These are phyloP conservation scores for Nylanderia fulva DNA, from an alignment of 1,140 invertebrate genomes.

Conservation along the genomic window DNA sequence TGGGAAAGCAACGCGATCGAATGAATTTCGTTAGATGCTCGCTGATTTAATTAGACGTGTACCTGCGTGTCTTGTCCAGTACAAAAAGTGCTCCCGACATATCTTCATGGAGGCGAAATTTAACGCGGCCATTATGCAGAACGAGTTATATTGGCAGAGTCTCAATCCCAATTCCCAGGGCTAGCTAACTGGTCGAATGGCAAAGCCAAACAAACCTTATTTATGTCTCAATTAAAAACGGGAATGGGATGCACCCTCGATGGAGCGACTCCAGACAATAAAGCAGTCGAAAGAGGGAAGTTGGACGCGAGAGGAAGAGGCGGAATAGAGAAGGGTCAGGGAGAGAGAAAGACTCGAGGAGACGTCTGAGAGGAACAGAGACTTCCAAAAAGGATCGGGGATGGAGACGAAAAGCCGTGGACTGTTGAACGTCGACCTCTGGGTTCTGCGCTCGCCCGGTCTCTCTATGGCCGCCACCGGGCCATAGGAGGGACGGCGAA, in stretches of 20 bases:
- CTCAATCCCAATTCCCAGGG: conserved; percentile 85
- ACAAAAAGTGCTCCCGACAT: conserved; percentile 22
- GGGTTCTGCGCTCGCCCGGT: conserved; percentile 80
- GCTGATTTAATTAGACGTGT: conserved; percentile 47
- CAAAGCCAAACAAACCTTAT: conserved; percentile 87
- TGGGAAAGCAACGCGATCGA: neutral
- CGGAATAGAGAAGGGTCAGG: conserved; percentile 44
- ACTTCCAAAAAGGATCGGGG: conserved; percentile 70
- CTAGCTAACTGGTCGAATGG: conserved; percentile 80
- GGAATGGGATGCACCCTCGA: conserved; percentile 86
- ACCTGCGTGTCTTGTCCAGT: conserved; percentile 50
- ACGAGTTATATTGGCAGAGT: conserved; percentile 85
- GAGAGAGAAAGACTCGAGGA: conserved; percentile 47
- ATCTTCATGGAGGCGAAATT: conserved; percentile 79
- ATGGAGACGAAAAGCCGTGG: conserved; percentile 82
- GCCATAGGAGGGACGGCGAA: conserved; percentile 62
- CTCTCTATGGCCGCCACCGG: conserved; percentile 59
- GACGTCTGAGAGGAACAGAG: conserved; percentile 54
- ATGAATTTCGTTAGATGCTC: neutral
- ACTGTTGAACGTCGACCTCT: conserved; percentile 86
- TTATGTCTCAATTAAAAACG: conserved; percentile 87
- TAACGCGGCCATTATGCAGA: conserved; percentile 85
- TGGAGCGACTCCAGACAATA: conserved; percentile 85
- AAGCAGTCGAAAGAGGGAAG: conserved; percentile 83
- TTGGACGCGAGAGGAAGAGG: conserved; percentile 41